Base-by-base conservation (phyloP, 2,113 vertebrate genomes). In the Atherinomorus stipes region DNA sequence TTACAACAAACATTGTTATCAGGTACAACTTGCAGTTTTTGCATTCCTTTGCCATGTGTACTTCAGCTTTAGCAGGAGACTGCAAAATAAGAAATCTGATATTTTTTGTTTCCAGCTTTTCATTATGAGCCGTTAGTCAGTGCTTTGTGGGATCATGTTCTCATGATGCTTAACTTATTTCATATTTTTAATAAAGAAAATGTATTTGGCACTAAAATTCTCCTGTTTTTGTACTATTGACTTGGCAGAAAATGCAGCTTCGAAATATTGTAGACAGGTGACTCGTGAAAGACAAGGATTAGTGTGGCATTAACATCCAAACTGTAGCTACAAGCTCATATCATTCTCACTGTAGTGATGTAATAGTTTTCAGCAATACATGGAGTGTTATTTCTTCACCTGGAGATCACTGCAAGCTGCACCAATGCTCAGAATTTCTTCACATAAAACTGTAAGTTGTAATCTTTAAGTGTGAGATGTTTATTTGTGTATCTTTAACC, bases 31-130 rank as follows among this genome's bases (percentile, higher is more conserved):
- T 83, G 74, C 75, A 73, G 61, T 85, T 87, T 90, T 85, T 85
- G 69, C 85, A 91, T 90, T 90, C 83, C 87, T 87, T 78, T 70
- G 42, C 75, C 83, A 81, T 79, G 25, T 74, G 60, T 60, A 64
- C 67, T 74, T 69, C 44, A 73, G 62, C 78, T 80, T 77, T 59
- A 76, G 65, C 79, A 70, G 69, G 79, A 31, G 70, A 56, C 64
- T 62, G 34, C 63, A 64, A 26, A 71, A 76, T 38, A 53, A 71
- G 37, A 66, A 3, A 38, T 73, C 23, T 67, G 23, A 28, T 34
- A 9, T 71, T 64, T 75, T 51, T 56, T 69, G 65, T 78, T 22
- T 85, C 59, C 57, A 83, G 80, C 70, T 74, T 77, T 90, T 90
- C 78, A 78, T 81, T n/a, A 50, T 88, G 60, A 58, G 60, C 50